phyloP scores from a whole-genome alignment of 1,140 invertebrate genomes.

The Brachionus manjavacas region DNA sequence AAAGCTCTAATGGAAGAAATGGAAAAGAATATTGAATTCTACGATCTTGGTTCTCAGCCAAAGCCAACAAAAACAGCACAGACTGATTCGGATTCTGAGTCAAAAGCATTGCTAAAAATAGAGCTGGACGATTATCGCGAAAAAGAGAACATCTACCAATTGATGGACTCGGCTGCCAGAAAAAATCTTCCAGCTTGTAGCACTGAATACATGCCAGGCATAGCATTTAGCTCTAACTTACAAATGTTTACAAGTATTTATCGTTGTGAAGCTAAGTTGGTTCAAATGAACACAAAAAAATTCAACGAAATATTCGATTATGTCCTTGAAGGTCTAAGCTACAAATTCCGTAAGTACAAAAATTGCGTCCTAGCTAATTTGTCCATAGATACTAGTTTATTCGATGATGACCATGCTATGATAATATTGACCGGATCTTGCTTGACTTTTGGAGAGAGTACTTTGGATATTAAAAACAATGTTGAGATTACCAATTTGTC shows the following conservation, averaged over 20 bases:
- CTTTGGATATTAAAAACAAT: conserved; percentile 64
- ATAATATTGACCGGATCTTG: conserved; percentile 46
- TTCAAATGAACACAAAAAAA: conserved; percentile 29
- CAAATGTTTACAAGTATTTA: conserved; percentile 49
- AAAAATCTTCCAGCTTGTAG: conserved; percentile 78
- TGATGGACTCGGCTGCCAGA: conserved; percentile 72
- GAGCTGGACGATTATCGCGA: conserved; percentile 81
- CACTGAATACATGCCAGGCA: conserved; percentile 71
- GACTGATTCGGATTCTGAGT: not conserved
- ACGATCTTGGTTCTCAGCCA: not conserved
- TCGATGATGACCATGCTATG: conserved; percentile 43
- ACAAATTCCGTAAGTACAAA: conserved; percentile 13
- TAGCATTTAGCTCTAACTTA: conserved; percentile 66
- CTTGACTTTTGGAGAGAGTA: conserved; percentile 42
- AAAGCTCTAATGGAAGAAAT: not conserved
- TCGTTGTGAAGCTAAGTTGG: not conserved
- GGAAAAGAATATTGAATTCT: not conserved
- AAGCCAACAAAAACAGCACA: not conserved
- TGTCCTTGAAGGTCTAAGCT: conserved; percentile 10
- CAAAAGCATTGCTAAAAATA: not conserved
- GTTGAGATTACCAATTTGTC: conserved; percentile 79
- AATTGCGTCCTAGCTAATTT: conserved; percentile 33
- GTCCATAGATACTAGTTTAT: conserved; percentile 46
- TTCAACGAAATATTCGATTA: conserved; percentile 76
- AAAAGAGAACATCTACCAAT: conserved; percentile 70